Evolutionary conservation across 2,113 vertebrate genomes (phyloP), one percentile per base, ranked within the genome.

Genomic region (Crypturellus undulatus): DNA sequence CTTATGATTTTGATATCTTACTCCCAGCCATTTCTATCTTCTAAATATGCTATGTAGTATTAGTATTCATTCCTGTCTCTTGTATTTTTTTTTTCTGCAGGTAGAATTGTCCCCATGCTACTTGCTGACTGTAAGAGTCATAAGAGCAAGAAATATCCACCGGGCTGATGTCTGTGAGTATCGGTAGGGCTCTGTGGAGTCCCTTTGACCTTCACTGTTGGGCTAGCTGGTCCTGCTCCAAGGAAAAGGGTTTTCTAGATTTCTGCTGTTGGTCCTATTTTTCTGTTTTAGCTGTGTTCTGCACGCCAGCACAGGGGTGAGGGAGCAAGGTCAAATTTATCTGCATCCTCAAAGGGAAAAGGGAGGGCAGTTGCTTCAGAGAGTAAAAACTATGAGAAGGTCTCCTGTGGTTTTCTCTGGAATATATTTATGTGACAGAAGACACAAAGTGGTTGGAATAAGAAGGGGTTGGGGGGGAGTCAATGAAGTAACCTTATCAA

Each of bases 101-200:
- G 42, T 6, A 89, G 87, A 94, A 71, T 62, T 87, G 45, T 95
- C 95, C 78, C 77, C 13, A 3, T 97, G 97, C 91, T 93, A 95
- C 54, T 90, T 97, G 67, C 89, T 97, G 68, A 96, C 94, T 56
- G 3, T 97, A 92, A 95, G 95, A 95, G 64, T 96, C 47, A 96
- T 97, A 90, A 92, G 95, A 94, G 96, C 94, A 78, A 97, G 81
- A 80, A 97, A 97, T 79, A 87, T 97, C 60, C 94, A 89, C 42
- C 70, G 30, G 56, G 78, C 94, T 80, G 97, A 97, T 83, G 73
- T 85, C 58, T 80, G 97, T 97, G 84, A 97, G 97, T 97, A 91
- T 24, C 52, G 75, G 42, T 28, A 28, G 4, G 19, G 9, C 17
- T 78, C 26, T 45, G 0, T 7, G 45, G 0, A 3, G n/a, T 49